A percentile compares a stretch with the other conserved stretches of the same genome.
These are phyloP conservation scores for Pseudomugil gertrudae DNA, from an alignment of 2,797 vertebrate genomes.

Conservation along the genomic window DNA sequence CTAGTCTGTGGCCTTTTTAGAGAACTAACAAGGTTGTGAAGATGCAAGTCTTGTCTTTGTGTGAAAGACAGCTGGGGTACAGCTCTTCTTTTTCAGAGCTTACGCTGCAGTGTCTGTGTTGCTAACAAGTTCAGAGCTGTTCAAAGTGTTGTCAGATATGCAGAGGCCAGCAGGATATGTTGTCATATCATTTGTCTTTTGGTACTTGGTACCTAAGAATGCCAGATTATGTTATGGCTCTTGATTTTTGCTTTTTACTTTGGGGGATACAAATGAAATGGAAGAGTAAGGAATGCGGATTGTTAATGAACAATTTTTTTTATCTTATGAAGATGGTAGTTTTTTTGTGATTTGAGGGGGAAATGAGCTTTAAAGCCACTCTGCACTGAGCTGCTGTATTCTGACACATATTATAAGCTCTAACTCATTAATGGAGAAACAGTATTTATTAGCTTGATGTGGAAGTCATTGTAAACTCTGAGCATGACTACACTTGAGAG, in stretches of 20 bases:
- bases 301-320: background rate
- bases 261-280: background rate
- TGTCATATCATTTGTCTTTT: conserved; percentile 43
- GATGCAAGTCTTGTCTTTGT: conserved; percentile 78
- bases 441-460: background rate
- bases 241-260: background rate
- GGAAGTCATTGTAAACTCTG: background rate
- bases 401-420: background rate
- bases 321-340: too few relatives aligned
- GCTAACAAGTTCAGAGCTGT: conserved; percentile 62
- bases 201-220: conserved; percentile 13
- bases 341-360: too few relatives aligned
- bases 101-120: conserved; percentile 56
- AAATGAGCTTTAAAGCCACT: too few relatives aligned
- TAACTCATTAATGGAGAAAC: background rate
- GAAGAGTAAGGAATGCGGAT: background rate
- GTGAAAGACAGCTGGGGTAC: conserved; percentile 69
- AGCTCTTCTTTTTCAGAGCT: conserved; percentile 57
- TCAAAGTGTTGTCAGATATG: conserved; percentile 34
- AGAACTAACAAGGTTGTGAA: conserved; percentile 79
- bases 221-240: background rate
- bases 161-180: conserved; percentile 26
- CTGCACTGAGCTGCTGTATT: too few relatives aligned
- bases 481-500: background rate
- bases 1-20: conserved; percentile 80